Percentiles rank a stretch among this genome's conserved stretches.
phyloP scores from a whole-genome alignment of 2,797 vertebrate genomes.

The Onychomys arenicola region DNA sequence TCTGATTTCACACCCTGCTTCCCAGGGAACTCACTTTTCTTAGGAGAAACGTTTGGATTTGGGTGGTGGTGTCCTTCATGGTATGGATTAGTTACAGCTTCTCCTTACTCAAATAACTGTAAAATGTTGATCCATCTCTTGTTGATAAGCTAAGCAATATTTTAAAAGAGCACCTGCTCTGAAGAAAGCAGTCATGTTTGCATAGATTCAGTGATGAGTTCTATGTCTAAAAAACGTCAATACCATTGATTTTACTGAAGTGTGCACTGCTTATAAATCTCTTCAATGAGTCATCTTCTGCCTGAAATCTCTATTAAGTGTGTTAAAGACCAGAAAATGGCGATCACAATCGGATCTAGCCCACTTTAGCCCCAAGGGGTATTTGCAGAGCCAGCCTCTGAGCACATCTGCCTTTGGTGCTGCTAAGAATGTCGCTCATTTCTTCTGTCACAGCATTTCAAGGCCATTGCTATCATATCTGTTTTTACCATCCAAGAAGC shows the following conservation, averaged over 20 bases:
- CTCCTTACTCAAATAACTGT: not conserved
- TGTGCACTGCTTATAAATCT: slow-evolving; percentile 26
- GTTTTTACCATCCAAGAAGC: not conserved
- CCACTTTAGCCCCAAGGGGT: not conserved
- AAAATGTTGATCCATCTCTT: not conserved
- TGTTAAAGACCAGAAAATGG: slow-evolving; percentile 5
- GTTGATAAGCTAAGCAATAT: slow-evolving; percentile 39
- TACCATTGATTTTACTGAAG: slow-evolving; percentile 49
- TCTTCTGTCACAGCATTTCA: not conserved
- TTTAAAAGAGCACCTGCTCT: slow-evolving; percentile 31
- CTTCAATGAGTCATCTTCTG: not conserved
- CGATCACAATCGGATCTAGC: not conserved
- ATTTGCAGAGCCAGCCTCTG: not conserved
- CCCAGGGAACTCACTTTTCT: not conserved
- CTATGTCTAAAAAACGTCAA: slow-evolving; percentile 15
- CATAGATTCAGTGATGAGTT: slow-evolving; percentile 38
- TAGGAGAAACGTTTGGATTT: slow-evolving; percentile 16
- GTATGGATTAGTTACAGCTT: not conserved
- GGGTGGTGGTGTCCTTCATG: not conserved
- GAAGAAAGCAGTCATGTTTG: slow-evolving; percentile 28
- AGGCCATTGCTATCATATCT: not conserved
- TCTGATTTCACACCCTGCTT: not conserved
- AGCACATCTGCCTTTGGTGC: not conserved
- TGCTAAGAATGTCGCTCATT: not conserved
- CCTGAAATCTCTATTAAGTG: not conserved